A percentile compares a stretch with the other conserved stretches of the same genome.
These are phyloP conservation scores for Rhinoptilus africanus DNA, from an alignment of 2,113 vertebrate genomes.

Conservation along the genomic window DNA sequence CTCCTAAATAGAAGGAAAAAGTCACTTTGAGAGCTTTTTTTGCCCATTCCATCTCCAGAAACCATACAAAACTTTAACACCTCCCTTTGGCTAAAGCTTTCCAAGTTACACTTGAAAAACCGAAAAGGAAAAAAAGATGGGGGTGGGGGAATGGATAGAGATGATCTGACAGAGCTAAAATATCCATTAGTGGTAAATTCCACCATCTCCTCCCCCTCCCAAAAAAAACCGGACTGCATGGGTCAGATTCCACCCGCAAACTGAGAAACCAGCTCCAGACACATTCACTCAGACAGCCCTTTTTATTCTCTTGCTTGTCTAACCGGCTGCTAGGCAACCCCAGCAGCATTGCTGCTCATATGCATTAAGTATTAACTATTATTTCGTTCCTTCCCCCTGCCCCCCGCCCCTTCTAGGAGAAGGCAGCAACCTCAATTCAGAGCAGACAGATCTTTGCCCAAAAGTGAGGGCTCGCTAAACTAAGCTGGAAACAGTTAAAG, in stretches of 20 bases:
- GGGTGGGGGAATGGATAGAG: not conserved
- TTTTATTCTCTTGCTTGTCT: conserved; percentile 53
- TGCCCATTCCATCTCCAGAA: conserved; percentile 19
- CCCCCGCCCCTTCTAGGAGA: not conserved
- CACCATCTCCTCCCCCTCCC: not conserved
- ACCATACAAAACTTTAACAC: conserved; percentile 48
- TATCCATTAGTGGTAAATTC: conserved; percentile 13
- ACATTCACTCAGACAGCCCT: not conserved
- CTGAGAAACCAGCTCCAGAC: conserved; percentile 30
- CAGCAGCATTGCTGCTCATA: conserved; percentile 21
- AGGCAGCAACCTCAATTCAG: not conserved
- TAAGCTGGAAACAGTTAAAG: not conserved
- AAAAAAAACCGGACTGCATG: not conserved
- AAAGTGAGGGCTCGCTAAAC: not conserved
- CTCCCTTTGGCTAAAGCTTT: conserved; percentile 28
- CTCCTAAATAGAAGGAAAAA: conserved; percentile 25
- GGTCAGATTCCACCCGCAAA: conserved; percentile 32
- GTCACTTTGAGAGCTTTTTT: not conserved
- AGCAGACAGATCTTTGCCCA: not conserved
- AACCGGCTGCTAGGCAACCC: conserved; percentile 62
- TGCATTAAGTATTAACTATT: conserved; percentile 45
- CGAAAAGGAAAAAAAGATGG: conserved; percentile 35
- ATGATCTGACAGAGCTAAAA: not conserved
- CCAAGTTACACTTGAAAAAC: not conserved
- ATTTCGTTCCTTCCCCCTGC: not conserved